Base-by-base conservation (phyloP, 1,140 invertebrate species). In the Ylistrum balloti region DNA sequence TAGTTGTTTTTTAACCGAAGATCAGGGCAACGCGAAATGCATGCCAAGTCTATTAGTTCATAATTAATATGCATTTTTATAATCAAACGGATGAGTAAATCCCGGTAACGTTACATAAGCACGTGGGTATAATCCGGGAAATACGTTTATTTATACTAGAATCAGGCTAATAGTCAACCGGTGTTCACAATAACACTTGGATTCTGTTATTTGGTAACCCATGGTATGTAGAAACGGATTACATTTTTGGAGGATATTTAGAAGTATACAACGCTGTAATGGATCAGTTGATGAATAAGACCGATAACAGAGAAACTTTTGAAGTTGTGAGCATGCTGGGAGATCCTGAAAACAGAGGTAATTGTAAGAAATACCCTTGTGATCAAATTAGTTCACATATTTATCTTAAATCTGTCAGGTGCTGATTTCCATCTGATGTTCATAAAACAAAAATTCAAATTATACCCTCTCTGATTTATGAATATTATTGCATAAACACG, bases 81-180 rank as follows among this genome's bases (percentile, higher is more conserved):
- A 74, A 74, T n/a, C n/a, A 74, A 74, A 74, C 56, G 56, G 56
- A 74, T 74, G 56, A 74, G 56, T 74, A 74, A 74, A 74, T 74
- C n/a, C 22, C 17, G 28, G 56, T 74, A 74, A 74, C 28, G 56
- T n/a, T 9, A 17, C 56, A 74, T n/a, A 74, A 74, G 28, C 22
- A 74, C 11, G 22, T 74, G 56, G 56, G 1, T 5, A 74, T 74
- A 74, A 74, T 74, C 56, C 56, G 9, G 56, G 28, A 74, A 45
- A 45, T 17, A 45, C 41, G 7, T 45, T 45, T 17, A 45, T 45
- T 45, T 9, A 45, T 17, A 17, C 20, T 0, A 15, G 41, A 45
- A 45, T 13, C 56, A n/a, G 22, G 22, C 28, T 74, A 74, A 74
- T 74, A n/a, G n/a, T 7, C 56, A n/a, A 74, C 56, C 56, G 56